Evolutionary conservation across 2,113 vertebrate species (phyloP).

Genomic region (Salvelinus sp.): DNA sequence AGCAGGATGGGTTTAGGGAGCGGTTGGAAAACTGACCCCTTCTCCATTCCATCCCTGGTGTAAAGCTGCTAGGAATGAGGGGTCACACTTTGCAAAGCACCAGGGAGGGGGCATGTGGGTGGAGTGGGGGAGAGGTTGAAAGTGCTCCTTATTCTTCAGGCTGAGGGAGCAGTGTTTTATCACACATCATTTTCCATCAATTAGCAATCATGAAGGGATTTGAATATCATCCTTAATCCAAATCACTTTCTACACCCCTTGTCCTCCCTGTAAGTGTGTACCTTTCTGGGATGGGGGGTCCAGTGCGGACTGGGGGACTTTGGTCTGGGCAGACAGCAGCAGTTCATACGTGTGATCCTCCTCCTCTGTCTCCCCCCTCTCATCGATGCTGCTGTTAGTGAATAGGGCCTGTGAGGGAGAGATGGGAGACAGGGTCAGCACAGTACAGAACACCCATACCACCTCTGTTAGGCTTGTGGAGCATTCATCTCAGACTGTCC

Average conservation of each 20-base stretch:
- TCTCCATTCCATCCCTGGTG: too few species aligned
- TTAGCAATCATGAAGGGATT: too few species aligned
- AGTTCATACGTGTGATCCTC: conserved; percentile 93
- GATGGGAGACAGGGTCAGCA: too few species aligned
- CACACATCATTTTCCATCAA: too few species aligned
- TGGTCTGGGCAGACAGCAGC: conserved; percentile 88
- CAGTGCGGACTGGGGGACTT: conserved; percentile 65
- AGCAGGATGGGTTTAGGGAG: background rate
- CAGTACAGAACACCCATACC: background rate
- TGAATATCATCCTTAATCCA: background rate
- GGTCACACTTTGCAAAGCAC: too few species aligned
- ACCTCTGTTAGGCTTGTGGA: background rate
- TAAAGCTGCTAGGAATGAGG: too few species aligned
- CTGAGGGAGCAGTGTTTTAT: background rate
- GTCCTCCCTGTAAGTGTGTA: background rate
- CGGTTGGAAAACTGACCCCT: background rate
- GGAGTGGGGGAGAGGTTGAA: background rate
- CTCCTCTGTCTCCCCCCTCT: conserved; percentile 73
- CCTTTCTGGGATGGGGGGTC: conserved; percentile 48
- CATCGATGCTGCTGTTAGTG: conserved; percentile 75
- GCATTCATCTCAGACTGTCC: too few species aligned
- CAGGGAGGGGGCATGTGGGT: background rate
- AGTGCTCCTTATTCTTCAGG: background rate
- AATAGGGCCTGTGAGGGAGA: conserved; percentile 71
- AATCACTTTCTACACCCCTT: background rate